These are phyloP conservation scores for Drosophila emarginata DNA, from an alignment of 2,888 invertebrate species.

Conservation along the genomic window DNA sequence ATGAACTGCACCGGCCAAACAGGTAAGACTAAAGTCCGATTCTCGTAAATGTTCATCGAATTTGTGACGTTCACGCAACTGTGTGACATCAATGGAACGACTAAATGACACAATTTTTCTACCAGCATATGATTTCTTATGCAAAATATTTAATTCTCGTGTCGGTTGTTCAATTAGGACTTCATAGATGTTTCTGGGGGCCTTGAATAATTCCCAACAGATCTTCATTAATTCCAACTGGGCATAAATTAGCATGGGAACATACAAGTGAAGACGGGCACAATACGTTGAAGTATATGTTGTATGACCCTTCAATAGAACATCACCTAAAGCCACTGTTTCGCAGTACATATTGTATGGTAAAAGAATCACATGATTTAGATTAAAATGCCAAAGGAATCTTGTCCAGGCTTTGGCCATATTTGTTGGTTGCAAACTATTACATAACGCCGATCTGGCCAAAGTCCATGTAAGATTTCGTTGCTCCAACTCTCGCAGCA, in stretches of 20 bases:
- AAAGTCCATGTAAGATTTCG: slow-evolving; percentile 81
- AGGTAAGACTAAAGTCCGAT: slow-evolving; percentile 79
- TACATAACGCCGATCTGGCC: slow-evolving; percentile 80
- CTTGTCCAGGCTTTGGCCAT: slow-evolving; percentile 77
- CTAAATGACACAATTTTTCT: slow-evolving; percentile 81
- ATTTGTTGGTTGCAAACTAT: slow-evolving; percentile 83
- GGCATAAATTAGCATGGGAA: slow-evolving; percentile 79
- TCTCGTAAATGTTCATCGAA: slow-evolving; percentile 72
- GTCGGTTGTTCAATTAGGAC: slow-evolving; percentile 78
- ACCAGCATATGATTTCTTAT: slow-evolving; percentile 81
- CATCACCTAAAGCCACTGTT: slow-evolving; percentile 72
- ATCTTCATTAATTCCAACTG: slow-evolving; percentile 78
- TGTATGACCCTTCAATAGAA: slow-evolving; percentile 77
- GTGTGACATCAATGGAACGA: slow-evolving; percentile 79
- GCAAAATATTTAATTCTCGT: slow-evolving; percentile 79
- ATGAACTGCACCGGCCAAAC: slow-evolving; percentile 78
- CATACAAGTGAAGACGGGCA: slow-evolving; percentile 74
- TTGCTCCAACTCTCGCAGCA: slow-evolving; percentile 79
- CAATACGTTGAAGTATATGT: slow-evolving; percentile 69
- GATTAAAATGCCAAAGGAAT: slow-evolving; percentile 78
- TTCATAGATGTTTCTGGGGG: slow-evolving; percentile 80
- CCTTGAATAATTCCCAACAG: slow-evolving; percentile 78
- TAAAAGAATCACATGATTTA: slow-evolving; percentile 69
- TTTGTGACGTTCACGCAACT: slow-evolving; percentile 68
- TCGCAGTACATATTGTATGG: slow-evolving; percentile 79